These are phyloP conservation scores for Parasteatoda lunata DNA, from an alignment of 2,888 invertebrate genomes.

Conservation along the genomic window DNA sequence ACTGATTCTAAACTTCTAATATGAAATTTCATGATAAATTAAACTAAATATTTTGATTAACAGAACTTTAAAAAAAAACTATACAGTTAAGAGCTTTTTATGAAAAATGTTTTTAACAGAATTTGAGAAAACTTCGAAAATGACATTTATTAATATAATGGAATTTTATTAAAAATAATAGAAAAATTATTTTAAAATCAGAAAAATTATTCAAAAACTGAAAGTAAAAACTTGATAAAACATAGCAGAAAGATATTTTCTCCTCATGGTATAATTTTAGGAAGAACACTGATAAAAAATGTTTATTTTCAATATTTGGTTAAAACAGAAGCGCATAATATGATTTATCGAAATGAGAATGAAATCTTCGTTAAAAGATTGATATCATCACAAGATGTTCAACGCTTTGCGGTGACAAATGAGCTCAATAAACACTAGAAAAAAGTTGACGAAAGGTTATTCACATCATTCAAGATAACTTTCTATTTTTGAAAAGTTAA, in stretches of 20 bases:
- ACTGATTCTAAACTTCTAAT: too few relatives aligned
- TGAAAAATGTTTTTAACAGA: too few relatives aligned
- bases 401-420: background rate
- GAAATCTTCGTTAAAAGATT: background rate
- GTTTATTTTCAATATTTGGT: background rate
- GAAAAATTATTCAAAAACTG: too few relatives aligned
- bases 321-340: background rate
- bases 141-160: too few relatives aligned
- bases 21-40: too few relatives aligned
- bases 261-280: background rate
- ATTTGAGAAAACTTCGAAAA: too few relatives aligned
- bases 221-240: background rate
- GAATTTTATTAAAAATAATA: too few relatives aligned
- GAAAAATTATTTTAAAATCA: too few relatives aligned
- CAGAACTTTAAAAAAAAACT: too few relatives aligned
- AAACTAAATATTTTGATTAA: too few relatives aligned
- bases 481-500: background rate
- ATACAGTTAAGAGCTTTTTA: too few relatives aligned
- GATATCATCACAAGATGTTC: background rate
- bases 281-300: background rate
- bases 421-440: constrained; percentile 1
- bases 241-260: background rate
- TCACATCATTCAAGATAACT: background rate
- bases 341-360: background rate
- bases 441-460: background rate